Evolutionary conservation across 2,113 vertebrate species (phyloP).

Genomic region (Neolamprologus cancellatus): DNA sequence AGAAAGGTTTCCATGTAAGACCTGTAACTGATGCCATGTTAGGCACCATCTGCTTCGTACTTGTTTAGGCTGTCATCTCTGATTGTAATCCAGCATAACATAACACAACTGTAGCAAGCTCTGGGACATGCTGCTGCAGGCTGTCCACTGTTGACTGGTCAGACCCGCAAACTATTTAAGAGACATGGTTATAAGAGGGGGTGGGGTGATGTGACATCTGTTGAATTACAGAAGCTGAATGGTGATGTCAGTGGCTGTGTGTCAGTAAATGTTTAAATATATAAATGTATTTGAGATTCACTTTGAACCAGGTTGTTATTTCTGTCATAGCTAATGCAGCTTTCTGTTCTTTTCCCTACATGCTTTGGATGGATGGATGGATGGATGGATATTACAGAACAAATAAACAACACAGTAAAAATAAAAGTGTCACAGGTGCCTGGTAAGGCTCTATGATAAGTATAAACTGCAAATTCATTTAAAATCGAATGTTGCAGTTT

Average conservation of each 20-base stretch:
- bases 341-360: not conserved
- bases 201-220: not conserved
- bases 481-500: not conserved
- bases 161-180: conserved; percentile 19
- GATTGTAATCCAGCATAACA: conserved; percentile 86
- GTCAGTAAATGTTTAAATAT: not conserved
- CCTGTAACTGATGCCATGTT: conserved; percentile 89
- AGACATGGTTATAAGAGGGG: not conserved
- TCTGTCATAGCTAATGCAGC: not conserved
- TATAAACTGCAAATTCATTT: not conserved
- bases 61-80: conserved; percentile 87
- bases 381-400: not conserved
- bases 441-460: not conserved
- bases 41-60: conserved; percentile 89
- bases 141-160: conserved; percentile 70
- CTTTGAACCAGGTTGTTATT: not conserved
- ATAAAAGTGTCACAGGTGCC: not conserved
- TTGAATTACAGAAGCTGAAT: not conserved
- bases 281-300: not conserved
- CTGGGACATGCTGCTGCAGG: conserved; percentile 77
- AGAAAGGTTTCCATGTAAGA: conserved; percentile 83
- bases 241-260: not conserved
- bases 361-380: not conserved
- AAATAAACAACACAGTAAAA: not conserved
- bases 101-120: conserved; percentile 81